A percentile compares a stretch with the other conserved stretches of the same genome.
These are phyloP conservation scores for Clepsis dumicolana DNA, from an alignment of 2,888 invertebrate species.

Conservation along the genomic window DNA sequence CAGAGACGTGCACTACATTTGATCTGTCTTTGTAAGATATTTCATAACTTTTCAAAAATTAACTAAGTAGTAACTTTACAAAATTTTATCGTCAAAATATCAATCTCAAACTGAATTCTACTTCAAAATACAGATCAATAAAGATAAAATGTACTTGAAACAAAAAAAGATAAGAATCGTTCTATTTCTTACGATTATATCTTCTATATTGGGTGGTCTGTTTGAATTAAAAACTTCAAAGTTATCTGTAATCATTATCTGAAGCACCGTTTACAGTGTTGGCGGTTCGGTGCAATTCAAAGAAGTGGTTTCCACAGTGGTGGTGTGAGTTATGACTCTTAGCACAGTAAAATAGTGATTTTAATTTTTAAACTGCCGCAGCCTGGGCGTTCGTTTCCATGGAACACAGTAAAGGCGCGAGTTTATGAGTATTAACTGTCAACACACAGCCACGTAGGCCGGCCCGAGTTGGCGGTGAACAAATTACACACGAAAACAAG, in stretches of 20 bases:
- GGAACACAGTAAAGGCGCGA: slow-evolving; percentile 41
- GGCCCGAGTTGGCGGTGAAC: slow-evolving; percentile 45
- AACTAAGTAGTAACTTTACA: no score
- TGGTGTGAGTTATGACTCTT: slow-evolving; percentile 14
- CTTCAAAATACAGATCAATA: neutral
- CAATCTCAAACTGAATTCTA: no score
- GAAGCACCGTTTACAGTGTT: neutral
- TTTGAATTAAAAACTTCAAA: slow-evolving; percentile 17
- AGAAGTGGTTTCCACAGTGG: neutral
- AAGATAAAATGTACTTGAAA: neutral
- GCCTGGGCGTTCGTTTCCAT: slow-evolving; percentile 35
- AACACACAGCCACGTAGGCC: slow-evolving; percentile 52
- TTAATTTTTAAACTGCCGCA: slow-evolving; percentile 36
- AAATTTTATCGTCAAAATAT: no score
- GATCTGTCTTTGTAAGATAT: slow-evolving; percentile 14
- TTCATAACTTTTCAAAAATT: no score
- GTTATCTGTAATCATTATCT: slow-evolving; percentile 17
- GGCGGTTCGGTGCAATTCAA: slow-evolving; percentile 12
- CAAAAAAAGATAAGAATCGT: slow-evolving; percentile 4
- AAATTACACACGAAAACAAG: slow-evolving; percentile 28
- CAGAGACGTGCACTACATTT: slow-evolving; percentile 40
- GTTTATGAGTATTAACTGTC: slow-evolving; percentile 52
- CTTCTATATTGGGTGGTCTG: slow-evolving; percentile 18
- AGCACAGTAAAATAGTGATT: slow-evolving; percentile 30
- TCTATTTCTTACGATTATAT: slow-evolving; percentile 14